Percentiles rank a stretch among this genome's conserved stretches.
phyloP scores from a whole-genome alignment of 1,140 invertebrate genomes.

The Eciton burchellii region DNA sequence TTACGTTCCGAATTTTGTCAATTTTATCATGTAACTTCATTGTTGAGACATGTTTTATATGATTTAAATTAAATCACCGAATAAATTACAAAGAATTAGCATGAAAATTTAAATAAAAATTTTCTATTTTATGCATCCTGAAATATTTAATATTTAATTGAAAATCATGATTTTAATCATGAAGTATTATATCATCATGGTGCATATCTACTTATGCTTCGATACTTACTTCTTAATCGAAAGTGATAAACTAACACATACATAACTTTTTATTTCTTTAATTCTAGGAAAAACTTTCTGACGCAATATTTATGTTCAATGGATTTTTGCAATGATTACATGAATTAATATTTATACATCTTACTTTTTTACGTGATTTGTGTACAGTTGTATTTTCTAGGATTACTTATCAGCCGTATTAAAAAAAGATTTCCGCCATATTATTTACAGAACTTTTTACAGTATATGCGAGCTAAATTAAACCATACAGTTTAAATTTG shows the following conservation, averaged over 20 bases:
- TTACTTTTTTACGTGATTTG: constrained; percentile 36
- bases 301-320: constrained; percentile 19
- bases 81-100: constrained; percentile 15
- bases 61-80: background rate
- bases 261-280: constrained; percentile 39
- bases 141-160: constrained; percentile 8
- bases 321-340: constrained; percentile 20
- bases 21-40: constrained; percentile 14
- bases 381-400: constrained; percentile 14
- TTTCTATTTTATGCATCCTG: constrained; percentile 3
- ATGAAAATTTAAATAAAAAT: constrained; percentile 5
- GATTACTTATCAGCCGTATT: background rate
- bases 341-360: constrained; percentile 31
- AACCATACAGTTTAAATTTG: background rate
- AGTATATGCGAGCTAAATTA: background rate
- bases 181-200: constrained; percentile 43
- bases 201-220: constrained; percentile 50
- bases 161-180: constrained; percentile 14
- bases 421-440: background rate
- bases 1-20: background rate
- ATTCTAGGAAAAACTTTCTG: constrained; percentile 11
- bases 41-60: constrained; percentile 5
- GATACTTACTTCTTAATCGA: constrained; percentile 47
- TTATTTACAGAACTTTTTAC: constrained; percentile 1
- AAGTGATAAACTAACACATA: constrained; percentile 29